Percentiles rank a stretch among this genome's conserved stretches.
These are phyloP conservation scores for Meles meles DNA, from an alignment of 2,113 vertebrate species.

Conservation along the genomic window DNA sequence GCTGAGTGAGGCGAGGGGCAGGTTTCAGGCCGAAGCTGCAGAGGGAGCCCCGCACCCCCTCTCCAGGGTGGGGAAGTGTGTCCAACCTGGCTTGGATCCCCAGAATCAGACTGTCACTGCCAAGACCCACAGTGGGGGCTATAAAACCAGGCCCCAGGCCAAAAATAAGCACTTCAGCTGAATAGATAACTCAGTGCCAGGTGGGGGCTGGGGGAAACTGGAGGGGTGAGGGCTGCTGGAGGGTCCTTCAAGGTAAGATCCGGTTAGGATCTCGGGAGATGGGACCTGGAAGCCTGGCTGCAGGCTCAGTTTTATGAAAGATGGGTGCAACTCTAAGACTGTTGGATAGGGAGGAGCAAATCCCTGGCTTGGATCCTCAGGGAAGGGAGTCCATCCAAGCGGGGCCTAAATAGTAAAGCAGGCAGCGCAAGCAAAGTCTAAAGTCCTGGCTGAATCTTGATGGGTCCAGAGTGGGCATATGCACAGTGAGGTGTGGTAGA, in stretches of 20 bases:
- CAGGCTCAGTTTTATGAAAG: constrained; percentile 37
- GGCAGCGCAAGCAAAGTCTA: background rate
- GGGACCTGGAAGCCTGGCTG: background rate
- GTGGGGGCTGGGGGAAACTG: background rate
- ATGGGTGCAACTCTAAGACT: background rate
- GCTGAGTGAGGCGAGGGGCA: background rate
- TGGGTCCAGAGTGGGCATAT: background rate
- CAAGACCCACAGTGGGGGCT: constrained; percentile 35
- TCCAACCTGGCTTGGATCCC: constrained; percentile 27
- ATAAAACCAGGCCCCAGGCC: constrained; percentile 43
- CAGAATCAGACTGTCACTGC: constrained; percentile 14
- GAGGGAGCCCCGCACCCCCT: background rate
- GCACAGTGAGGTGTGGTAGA: background rate
- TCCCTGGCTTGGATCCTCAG: constrained; percentile 23
- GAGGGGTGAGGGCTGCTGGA: background rate
- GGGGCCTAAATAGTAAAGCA: background rate
- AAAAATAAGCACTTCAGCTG: constrained; percentile 59
- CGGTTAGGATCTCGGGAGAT: background rate
- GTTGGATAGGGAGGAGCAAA: constrained; percentile 46
- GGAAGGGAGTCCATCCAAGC: constrained; percentile 36
- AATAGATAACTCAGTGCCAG: constrained; percentile 4
- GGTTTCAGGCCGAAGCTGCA: background rate
- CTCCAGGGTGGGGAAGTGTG: background rate
- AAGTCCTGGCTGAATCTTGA: constrained; percentile 5
- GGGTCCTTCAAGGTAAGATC: constrained; percentile 32